Evolutionary conservation across 2,797 vertebrate genomes (phyloP), one percentile per base, ranked within the genome.

Genomic region (Danio kyathit): DNA sequence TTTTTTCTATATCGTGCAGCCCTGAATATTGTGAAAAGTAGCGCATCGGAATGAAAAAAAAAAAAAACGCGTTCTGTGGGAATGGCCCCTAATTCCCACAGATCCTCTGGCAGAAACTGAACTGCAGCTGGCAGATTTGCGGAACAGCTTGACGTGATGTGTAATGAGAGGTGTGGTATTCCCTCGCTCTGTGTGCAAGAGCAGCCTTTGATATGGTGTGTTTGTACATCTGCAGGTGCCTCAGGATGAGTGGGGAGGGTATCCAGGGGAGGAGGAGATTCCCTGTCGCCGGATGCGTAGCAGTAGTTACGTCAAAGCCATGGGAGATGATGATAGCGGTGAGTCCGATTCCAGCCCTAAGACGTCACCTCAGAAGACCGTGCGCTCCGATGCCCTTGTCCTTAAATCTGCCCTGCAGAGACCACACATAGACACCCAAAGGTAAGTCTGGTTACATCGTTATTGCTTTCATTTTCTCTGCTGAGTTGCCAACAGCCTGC

Each of bases 281-380:
- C 98, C 98, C 0, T 99, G 98, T 90, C 93, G 98, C 81, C 93
- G 98, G 86, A 99, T 99, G 98, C 92, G 98, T 67, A 99, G 98
- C 82, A 98, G 98, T 76, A 99, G 98, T 90, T 99, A 99, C 64
- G 99, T 99, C 86, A 99, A 99, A 93, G 98, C 98, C 86, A 99
- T 99, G 98, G 97, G 97, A 73, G 98, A 99, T 73, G 96, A 98
- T 85, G 97, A 99, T 88, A 99, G 97, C 4, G 98, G 96, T 21
- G 98, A 98, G 86, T 99, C 98, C 0, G 98, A 99, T 88, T 91
- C 92, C 82, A 99, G 97, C 88, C 96, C 96, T 52, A 98, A 97
- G 90, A 96, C 93, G 13, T 97, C 98, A 2, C 98, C 97, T 59
- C 96, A 95, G 86, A 94, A 93, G 85, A 89, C 95, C 0, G 85